Evolutionary conservation across 2,888 invertebrate genomes (phyloP), one percentile per base, ranked within the genome.

Genomic region (Erpobdella octoculata): DNA sequence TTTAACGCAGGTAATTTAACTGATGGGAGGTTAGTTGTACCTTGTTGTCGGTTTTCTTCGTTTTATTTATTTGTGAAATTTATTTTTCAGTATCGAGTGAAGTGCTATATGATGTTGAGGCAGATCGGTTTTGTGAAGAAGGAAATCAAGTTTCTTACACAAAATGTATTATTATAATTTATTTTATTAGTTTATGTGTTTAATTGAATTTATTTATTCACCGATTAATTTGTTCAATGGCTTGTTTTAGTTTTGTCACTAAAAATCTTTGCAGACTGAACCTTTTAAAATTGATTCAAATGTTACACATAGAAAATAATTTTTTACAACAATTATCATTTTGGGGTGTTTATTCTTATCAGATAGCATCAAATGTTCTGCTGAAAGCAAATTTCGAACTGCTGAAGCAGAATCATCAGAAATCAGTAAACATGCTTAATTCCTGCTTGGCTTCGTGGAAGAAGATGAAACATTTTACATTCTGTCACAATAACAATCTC

Each of bases 401-500:
- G 79, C 81, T 88, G 61, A 83, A 86, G 75, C 88, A 88, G 31
- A 88, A 88, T 81, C 86, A 86, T 73, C 84, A 86, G 73, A 88
- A 88, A 78, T 86, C 89, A 0, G 84, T 88, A 65, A 87, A 88
- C 81, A 83, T 87, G 36, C 82, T 89, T 73, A 78, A 82, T 73
- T 78, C 80, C 38, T 72, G 78, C 5, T 76, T 78, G 12, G 78
- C 78, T 5, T 75, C 75, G 62, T 37, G 67, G 28, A 41, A 36
- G 8, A 46, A 37, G 35, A 89, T 88, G 2, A 89, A 89, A 81
- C 87, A 86, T 72, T 83, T 88, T 12, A 84, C 86, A 28, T 85
- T 88, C 67, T 84, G 89, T 81, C 88, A 89, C 78, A 89, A 90
- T 79, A 93, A 92, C 80, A 91, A 92, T 79, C 87, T 91, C 79